Conservation (phyloP, 53 echinoderm and acorn worm genomes). For the Patiria pectinifera region DNA sequence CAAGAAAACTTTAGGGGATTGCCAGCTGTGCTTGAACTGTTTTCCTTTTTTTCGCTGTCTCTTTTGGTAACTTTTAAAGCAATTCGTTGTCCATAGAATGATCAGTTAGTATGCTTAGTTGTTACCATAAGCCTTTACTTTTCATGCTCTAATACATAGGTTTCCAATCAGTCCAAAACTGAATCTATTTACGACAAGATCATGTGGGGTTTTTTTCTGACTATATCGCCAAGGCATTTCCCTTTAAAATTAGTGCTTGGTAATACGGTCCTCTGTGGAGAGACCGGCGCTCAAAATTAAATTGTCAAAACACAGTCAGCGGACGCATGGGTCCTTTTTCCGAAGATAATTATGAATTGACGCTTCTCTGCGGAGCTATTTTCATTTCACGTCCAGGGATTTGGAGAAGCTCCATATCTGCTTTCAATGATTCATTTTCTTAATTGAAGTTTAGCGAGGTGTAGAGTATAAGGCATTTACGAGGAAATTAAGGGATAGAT, state of each 20-base stretch:
- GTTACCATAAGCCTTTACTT: too few species aligned
- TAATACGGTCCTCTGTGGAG: background rate
- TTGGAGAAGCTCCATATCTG: background rate
- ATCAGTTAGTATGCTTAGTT: too few species aligned
- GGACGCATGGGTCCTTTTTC: background rate
- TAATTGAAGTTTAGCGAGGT: constrained; percentile 12
- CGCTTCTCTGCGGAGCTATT: constrained; percentile 8
- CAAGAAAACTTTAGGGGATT: too few species aligned
- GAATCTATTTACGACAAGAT: background rate
- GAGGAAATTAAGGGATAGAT: background rate
- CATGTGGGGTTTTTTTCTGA: too few species aligned
- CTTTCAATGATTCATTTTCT: background rate
- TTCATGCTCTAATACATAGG: too few species aligned
- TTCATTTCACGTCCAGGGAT: background rate
- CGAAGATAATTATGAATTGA: constrained; percentile 1
- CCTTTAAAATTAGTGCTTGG: background rate
- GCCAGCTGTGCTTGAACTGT: too few species aligned
- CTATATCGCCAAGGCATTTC: background rate
- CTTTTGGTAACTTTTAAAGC: too few species aligned
- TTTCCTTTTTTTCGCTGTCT: too few species aligned
- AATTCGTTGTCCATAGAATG: too few species aligned
- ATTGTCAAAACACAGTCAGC: background rate
- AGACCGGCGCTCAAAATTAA: background rate
- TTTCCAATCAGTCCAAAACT: too few species aligned
- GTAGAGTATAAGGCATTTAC: background rate